Conservation (phyloP, 1,140 invertebrate species). For the Archivesica marissinica region DNA sequence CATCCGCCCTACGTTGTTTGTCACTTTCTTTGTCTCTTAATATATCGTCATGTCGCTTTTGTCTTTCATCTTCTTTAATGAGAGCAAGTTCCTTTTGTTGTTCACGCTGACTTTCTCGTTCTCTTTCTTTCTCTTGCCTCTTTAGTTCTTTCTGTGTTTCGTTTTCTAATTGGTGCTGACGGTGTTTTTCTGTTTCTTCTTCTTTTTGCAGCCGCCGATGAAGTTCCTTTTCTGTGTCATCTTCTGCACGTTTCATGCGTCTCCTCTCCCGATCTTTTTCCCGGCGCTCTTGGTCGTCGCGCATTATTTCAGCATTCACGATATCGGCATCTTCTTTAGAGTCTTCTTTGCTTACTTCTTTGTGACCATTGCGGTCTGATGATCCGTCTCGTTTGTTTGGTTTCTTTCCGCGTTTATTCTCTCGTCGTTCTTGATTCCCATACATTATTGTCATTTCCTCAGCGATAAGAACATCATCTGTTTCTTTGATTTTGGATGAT, state of each 20-base stretch:
- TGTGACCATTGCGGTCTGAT: neutral
- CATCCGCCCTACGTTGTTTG: neutral
- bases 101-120: neutral
- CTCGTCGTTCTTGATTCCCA: neutral
- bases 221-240: no score
- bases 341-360: neutral
- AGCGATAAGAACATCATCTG: neutral
- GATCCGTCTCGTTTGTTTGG: constrained; percentile 13
- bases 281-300: neutral
- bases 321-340: neutral
- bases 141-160: neutral
- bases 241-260: neutral
- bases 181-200: neutral
- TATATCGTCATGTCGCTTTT: neutral
- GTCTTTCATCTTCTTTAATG: neutral
- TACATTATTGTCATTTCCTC: neutral
- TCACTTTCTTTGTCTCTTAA: constrained; percentile 9
- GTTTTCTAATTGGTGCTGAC: neutral
- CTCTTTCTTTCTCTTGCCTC: neutral
- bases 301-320: neutral
- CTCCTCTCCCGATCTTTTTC: neutral
- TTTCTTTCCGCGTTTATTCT: constrained; percentile 23
- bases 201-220: neutral
- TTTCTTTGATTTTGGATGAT: neutral
- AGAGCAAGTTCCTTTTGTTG: neutral